phyloP scores from a whole-genome alignment of 64 coral and sea anemone genomes.

The Dendronephthya gigantea region DNA sequence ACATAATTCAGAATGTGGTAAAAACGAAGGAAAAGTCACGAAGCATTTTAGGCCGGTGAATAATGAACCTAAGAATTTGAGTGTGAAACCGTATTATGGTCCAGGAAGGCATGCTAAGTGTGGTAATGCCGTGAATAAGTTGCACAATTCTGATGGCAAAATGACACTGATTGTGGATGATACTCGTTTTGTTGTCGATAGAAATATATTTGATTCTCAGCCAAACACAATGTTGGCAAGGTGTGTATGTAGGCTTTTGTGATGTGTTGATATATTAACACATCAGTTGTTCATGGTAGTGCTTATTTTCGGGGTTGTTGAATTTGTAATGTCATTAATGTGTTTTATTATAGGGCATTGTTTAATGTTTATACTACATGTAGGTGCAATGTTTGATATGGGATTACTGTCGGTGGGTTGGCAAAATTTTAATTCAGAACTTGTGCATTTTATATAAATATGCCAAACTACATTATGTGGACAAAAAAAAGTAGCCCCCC shows the following conservation, averaged over 20 bases:
- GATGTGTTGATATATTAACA: not conserved
- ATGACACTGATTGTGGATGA: slow-evolving; percentile 85
- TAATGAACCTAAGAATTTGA: not conserved
- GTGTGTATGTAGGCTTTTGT: slow-evolving; percentile 15
- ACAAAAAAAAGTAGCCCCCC: too few relatives aligned
- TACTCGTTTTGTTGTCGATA: slow-evolving; percentile 86
- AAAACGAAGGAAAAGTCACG: not conserved
- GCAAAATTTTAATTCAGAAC: too few relatives aligned
- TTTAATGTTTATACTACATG: too few relatives aligned
- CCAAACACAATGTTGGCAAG: slow-evolving; percentile 97
- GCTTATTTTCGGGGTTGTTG: not conserved
- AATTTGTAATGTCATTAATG: too few relatives aligned
- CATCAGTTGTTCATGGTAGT: too few relatives aligned
- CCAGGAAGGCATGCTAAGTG: not conserved
- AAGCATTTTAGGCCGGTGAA: not conserved
- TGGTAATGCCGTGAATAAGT: not conserved
- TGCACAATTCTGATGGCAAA: slow-evolving; percentile 17
- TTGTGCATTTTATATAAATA: too few relatives aligned
- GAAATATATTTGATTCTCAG: slow-evolving; percentile 70
- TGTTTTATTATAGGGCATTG: too few relatives aligned
- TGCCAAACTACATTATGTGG: too few relatives aligned
- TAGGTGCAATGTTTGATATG: too few relatives aligned
- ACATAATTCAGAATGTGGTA: not conserved
- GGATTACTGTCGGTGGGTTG: too few relatives aligned
- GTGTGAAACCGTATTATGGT: not conserved